These are phyloP conservation scores for Diorhabda sublineata DNA, from an alignment of 1,140 invertebrate genomes.

Conservation along the genomic window DNA sequence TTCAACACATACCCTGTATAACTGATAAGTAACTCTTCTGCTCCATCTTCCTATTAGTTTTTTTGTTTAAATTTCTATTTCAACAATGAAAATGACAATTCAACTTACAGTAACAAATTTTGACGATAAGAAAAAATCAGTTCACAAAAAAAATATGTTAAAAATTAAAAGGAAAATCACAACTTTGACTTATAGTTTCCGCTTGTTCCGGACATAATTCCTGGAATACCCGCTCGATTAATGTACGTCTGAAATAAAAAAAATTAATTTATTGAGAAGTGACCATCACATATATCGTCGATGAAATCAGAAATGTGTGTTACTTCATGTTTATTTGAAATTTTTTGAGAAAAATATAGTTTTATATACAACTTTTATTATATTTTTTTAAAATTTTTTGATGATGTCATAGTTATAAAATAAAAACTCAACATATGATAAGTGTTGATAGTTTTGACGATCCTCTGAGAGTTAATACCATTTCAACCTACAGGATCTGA, in stretches of 20 bases:
- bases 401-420: too few species aligned
- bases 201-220: slow-evolving; percentile 59
- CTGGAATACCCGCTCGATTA: slow-evolving; percentile 60
- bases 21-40: not conserved
- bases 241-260: slow-evolving; percentile 53
- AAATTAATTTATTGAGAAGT: slow-evolving; percentile 5
- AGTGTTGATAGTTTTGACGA: too few species aligned
- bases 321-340: too few species aligned
- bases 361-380: too few species aligned
- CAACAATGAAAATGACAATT: slow-evolving; percentile 2
- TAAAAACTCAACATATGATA: too few species aligned
- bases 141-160: not conserved
- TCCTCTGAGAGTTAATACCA: too few species aligned
- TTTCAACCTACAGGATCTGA: too few species aligned
- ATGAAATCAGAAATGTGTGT: too few species aligned
- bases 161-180: slow-evolving; percentile 35
- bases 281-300: too few species aligned
- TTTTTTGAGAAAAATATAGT: too few species aligned
- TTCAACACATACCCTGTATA: not conserved
- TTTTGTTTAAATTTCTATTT: not conserved
- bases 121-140: slow-evolving; percentile 7
- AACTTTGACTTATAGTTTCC: slow-evolving; percentile 57
- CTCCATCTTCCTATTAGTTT: not conserved
- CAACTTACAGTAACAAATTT: slow-evolving; percentile 2
- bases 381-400: too few species aligned